Evolutionary conservation across 1,140 invertebrate genomes (phyloP), one percentile per base, ranked within the genome.

Genomic region (Pollicipes pollicipes): DNA sequence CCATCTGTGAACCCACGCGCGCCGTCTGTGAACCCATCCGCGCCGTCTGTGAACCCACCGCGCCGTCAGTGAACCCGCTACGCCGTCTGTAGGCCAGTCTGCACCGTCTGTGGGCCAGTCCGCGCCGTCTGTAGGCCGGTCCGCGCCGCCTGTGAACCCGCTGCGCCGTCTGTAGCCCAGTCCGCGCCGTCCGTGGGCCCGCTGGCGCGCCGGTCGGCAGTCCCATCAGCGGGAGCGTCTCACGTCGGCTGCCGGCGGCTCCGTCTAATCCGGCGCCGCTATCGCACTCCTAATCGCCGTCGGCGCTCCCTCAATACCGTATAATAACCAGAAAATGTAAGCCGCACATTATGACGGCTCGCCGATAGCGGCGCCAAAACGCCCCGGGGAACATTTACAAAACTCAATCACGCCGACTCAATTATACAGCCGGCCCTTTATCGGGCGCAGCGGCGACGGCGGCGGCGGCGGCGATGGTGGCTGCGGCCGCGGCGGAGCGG

Each of bases 291-390:
- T 58, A 58, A 58, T 58, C 45, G 45, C 13, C 45, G 13, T 10
- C 8, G 45, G 6, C 45, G 45, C 45, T 58, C 45, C 45, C 45
- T 58, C 45, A 58, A 58, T 58, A 58, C 45, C 45, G 45, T 58
- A 58, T 58, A 58, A 58, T 58, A 58, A 58, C 45, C 45, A 58
- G 45, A 58, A 58, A 58, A 58, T 58, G 45, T 58, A 58, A 58
- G 45, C 45, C 45, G 45, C 45, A 58, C 45, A 58, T 58, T 58
- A 58, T 58, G 45, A 58, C 45, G 45, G 21, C 2, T 3, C 10
- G 8, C 45, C 45, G 45, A 58, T 58, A 58, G 45, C 45, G 21
- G 6, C 45, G 17, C 45, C 45, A 58, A 58, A 58, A 58, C 45
- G 45, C 45, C 45, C 45, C 21, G 10, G 45, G 45, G 45, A 58